Percentiles rank a stretch among this genome's conserved stretches.
phyloP scores from a whole-genome alignment of 2,888 invertebrate genomes.

The Mallateleia sp. region DNA sequence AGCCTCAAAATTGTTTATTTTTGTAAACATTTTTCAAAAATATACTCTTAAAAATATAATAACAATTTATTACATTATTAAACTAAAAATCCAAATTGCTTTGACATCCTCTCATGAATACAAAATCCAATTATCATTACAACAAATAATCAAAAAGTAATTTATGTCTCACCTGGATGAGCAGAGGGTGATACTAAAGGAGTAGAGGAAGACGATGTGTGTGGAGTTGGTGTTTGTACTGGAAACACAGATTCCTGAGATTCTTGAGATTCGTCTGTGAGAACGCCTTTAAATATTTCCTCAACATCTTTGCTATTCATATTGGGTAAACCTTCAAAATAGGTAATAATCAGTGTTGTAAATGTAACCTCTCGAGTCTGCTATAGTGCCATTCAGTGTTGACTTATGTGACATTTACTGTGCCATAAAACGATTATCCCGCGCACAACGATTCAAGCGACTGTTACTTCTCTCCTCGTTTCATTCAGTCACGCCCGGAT shows the following conservation, averaged over 20 bases:
- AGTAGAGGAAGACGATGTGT: conserved; percentile 86
- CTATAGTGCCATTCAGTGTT: conserved; percentile 56
- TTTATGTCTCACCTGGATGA: conserved; percentile 87
- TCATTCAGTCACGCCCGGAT: conserved; percentile 12
- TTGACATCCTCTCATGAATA: too few relatives aligned
- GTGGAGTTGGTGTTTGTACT: conserved; percentile 86
- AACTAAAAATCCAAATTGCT: too few relatives aligned
- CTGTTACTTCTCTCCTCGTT: not conserved
- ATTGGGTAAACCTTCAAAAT: conserved; percentile 92
- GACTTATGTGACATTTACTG: conserved; percentile 60
- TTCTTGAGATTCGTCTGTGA: conserved; percentile 95
- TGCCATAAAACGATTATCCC: conserved; percentile 51
- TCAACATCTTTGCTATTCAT: conserved; percentile 98
- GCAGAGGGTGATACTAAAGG: conserved; percentile 89
- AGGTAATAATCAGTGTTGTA: conserved; percentile 63
- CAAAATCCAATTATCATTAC: too few relatives aligned
- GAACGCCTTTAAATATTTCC: conserved; percentile 97
- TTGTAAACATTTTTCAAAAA: too few relatives aligned
- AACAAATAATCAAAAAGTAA: too few relatives aligned
- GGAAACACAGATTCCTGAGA: conserved; percentile 93
- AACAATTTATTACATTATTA: too few relatives aligned
- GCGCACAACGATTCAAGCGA: conserved; percentile 8
- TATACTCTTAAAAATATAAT: too few relatives aligned
- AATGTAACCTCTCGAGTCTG: conserved; percentile 45
- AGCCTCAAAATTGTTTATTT: too few relatives aligned